A percentile compares a stretch with the other conserved stretches of the same genome.
Conservation (phyloP, 2,888 invertebrate genomes). For the Apamea epomidion region DNA sequence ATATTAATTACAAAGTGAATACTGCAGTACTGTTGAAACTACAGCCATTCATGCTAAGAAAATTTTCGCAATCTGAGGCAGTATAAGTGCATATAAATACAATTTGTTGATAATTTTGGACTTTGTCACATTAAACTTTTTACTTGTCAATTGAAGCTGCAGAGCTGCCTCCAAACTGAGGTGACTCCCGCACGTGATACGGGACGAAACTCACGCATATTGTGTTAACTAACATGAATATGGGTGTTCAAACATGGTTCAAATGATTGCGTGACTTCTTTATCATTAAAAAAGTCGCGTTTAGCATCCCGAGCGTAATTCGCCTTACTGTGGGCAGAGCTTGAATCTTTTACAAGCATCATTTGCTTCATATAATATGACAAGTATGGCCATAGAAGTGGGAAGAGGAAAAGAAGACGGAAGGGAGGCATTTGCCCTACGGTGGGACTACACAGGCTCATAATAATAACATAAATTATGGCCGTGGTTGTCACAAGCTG, state of each 20-base stretch:
- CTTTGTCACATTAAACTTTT: neutral
- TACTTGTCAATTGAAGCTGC: too few species aligned
- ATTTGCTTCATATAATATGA: neutral
- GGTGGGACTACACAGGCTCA: neutral
- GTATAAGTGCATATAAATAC: neutral
- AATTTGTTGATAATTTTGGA: constrained; percentile 1
- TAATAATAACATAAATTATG: neutral
- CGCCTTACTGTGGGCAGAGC: neutral
- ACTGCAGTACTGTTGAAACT: neutral
- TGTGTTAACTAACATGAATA: neutral
- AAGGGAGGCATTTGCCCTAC: neutral
- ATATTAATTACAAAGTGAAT: neutral
- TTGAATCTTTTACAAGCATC: neutral
- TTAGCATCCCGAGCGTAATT: neutral
- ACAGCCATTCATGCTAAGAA: neutral
- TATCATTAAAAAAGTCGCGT: neutral
- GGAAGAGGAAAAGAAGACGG: neutral
- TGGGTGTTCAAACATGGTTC: too few species aligned
- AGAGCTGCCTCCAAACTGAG: neutral
- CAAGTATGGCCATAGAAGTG: neutral
- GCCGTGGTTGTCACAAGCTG: neutral
- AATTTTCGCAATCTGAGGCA: neutral
- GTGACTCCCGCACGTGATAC: neutral
- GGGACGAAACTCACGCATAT: neutral
- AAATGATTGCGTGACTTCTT: neutral